phyloP scores from a whole-genome alignment of 2,797 vertebrate genomes.

The Odontamblyopus lacepedii region DNA sequence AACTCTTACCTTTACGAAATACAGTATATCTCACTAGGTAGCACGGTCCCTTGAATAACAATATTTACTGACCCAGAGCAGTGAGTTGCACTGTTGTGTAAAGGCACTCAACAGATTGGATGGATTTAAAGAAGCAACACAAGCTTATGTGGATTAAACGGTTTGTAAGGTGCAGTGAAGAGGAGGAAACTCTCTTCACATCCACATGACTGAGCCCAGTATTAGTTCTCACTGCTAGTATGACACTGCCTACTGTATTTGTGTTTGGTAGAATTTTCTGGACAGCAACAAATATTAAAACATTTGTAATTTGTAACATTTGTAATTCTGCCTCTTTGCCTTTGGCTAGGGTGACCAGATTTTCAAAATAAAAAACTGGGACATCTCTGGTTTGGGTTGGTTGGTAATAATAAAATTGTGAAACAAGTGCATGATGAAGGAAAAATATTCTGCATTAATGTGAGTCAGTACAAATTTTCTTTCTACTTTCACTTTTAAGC shows the following conservation, averaged over 20 bases:
- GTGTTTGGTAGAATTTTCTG: background rate
- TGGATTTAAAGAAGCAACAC: constrained; percentile 69
- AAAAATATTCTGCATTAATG: too few relatives aligned
- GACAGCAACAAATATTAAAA: background rate
- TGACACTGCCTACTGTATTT: background rate
- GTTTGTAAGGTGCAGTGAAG: constrained; percentile 39
- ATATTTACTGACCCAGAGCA: constrained; percentile 61
- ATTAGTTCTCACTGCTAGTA: background rate
- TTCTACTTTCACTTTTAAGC: too few relatives aligned
- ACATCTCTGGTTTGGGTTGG: too few relatives aligned
- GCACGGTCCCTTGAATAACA: constrained; percentile 1
- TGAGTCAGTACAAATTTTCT: too few relatives aligned
- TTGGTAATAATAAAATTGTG: too few relatives aligned
- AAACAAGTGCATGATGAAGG: too few relatives aligned
- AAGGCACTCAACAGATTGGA: constrained; percentile 69
- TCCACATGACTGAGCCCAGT: background rate
- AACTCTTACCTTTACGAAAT: background rate
- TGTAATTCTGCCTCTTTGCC: background rate
- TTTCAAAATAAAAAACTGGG: too few relatives aligned
- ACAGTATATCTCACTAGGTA: constrained; percentile 1
- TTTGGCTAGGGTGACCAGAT: background rate
- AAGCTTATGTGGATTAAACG: constrained; percentile 71
- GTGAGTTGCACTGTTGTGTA: constrained; percentile 55
- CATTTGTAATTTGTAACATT: too few relatives aligned
- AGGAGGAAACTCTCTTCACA: constrained; percentile 28